Base-by-base conservation (phyloP, 2,113 vertebrate species). In the Motacilla tschutschensis region DNA sequence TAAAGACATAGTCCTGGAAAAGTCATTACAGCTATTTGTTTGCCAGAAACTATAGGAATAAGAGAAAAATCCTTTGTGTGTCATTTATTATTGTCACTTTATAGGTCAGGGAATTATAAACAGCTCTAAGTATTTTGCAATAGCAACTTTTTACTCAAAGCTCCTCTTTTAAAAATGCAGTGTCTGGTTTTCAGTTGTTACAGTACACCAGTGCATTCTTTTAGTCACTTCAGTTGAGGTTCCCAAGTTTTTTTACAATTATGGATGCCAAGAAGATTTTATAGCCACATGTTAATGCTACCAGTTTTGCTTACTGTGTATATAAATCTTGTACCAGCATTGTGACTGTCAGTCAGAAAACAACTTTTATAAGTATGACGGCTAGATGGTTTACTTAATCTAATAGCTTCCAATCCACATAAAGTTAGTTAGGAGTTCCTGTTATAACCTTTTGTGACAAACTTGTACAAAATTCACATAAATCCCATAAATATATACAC, bases 1-100 rank as follows among this genome's bases (percentile, higher is more conserved):
- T 6, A 51, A 92, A 92, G 50, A 74, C 24, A n/a, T 74, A 75
- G 69, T 72, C 74, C 91, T 96, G 91, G 89, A 93, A 94, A 95
- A 94, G 63, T 85, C 89, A 94, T 93, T 92, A 87, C 43, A 77
- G 36, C 9, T 87, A 67, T 88, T 90, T 88, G 43, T 87, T 87
- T 91, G 91, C 87, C 94, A 95, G 83, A 90, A 95, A 89, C 73
- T 88, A 91, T 94, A 92, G 83, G 79, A 94, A 72, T 93, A 94
- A 83, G 50, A 92, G 46, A 90, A 83, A 86, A 92, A 92, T 85
- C 67, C 81, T 94, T 91, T 84, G 33, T 66, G 35, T 94, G 80
- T 78, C 88, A 91, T 94, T 94, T 87, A 73, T 96, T 92, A 88
- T 82, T 92, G 94, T 65, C 88, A 85, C 60, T 95, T 94, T 87